Evolutionary conservation across 2,797 vertebrate species (phyloP).

Genomic region (Gila robusta): DNA sequence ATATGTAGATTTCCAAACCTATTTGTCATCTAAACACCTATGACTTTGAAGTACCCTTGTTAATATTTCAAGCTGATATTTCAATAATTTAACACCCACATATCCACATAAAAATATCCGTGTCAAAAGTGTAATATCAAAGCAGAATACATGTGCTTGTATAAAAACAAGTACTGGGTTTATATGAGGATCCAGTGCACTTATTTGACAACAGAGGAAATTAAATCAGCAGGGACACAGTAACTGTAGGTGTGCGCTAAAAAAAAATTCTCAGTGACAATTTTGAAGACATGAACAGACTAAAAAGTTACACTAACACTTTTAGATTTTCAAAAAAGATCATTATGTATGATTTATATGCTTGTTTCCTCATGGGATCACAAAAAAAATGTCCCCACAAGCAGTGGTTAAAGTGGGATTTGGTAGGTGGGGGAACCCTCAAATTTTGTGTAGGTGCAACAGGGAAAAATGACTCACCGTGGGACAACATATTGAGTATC

Average conservation of each 20-base stretch:
- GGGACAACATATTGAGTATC: too few relatives aligned
- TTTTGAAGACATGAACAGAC: constrained; percentile 53
- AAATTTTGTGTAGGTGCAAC: too few relatives aligned
- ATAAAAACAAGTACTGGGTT: not conserved
- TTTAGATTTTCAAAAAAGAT: not conserved
- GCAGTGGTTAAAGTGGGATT: too few relatives aligned
- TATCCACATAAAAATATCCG: not conserved
- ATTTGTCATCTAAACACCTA: not conserved
- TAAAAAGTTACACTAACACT: too few relatives aligned
- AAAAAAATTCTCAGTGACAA: constrained; percentile 52
- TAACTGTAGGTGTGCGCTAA: constrained; percentile 17
- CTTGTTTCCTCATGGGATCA: too few relatives aligned
- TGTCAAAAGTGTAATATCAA: not conserved
- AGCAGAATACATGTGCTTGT: not conserved
- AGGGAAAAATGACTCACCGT: too few relatives aligned
- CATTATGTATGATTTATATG: too few relatives aligned
- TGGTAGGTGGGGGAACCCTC: too few relatives aligned
- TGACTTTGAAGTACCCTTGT: not conserved
- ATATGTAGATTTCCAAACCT: not conserved
- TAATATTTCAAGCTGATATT: not conserved
- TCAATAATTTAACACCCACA: not conserved
- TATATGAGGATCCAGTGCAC: not conserved
- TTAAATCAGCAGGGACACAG: constrained; percentile 31
- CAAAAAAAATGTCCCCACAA: too few relatives aligned
- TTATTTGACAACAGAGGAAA: constrained; percentile 13